Percentiles rank a stretch among this genome's conserved stretches.
phyloP scores from a whole-genome alignment of 1,140 invertebrate species.

The Anadara kagoshimensis region DNA sequence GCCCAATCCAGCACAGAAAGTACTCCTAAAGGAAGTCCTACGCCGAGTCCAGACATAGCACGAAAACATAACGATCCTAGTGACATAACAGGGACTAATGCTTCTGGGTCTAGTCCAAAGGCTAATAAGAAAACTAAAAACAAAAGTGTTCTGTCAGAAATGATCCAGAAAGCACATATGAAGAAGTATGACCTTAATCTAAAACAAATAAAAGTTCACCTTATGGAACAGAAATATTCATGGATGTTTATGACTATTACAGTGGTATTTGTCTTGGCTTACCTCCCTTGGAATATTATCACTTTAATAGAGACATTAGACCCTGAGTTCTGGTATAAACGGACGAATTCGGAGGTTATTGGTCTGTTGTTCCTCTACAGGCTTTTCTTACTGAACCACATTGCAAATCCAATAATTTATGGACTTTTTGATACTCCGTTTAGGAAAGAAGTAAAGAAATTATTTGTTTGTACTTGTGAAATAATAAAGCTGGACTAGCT shows the following conservation, averaged over 20 bases:
- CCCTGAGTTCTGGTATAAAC: background rate
- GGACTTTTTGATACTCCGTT: constrained; percentile 25
- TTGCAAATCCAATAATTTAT: constrained; percentile 29
- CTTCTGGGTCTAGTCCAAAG: background rate
- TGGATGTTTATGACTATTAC: constrained; percentile 14
- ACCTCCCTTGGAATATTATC: constrained; percentile 10
- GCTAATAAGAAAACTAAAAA: background rate
- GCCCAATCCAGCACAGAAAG: too few species aligned
- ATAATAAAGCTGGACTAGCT: too few species aligned
- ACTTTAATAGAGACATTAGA: background rate
- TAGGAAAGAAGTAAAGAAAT: background rate
- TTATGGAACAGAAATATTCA: background rate
- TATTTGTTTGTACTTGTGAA: too few species aligned
- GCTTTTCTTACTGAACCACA: constrained; percentile 13
- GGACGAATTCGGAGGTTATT: background rate
- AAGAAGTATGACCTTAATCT: background rate
- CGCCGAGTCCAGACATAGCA: too few species aligned
- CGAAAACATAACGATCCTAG: too few species aligned
- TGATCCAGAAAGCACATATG: too few species aligned
- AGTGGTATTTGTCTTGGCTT: background rate
- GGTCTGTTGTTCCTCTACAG: background rate
- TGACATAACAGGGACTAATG: too few species aligned
- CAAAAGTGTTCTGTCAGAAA: background rate
- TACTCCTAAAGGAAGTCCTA: too few species aligned
- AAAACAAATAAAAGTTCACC: background rate